Conservation (phyloP, 2,797 vertebrate species). For the Kryptopterus vitreolus region DNA sequence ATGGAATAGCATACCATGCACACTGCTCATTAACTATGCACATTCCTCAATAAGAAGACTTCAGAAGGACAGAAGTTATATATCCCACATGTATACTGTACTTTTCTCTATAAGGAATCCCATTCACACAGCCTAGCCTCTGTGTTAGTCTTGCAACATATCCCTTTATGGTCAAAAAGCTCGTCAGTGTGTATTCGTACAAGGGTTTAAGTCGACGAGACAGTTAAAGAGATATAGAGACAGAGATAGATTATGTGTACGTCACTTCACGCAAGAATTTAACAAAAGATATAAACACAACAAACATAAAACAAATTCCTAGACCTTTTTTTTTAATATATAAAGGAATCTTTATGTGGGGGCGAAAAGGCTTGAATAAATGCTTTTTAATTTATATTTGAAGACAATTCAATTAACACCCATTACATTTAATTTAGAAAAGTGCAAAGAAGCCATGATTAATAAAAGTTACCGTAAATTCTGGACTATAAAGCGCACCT, state of each 20-base stretch:
- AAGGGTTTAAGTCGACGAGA: background rate
- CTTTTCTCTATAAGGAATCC: slow-evolving; percentile 51
- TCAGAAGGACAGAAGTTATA: background rate
- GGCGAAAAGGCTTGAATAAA: slow-evolving; percentile 2
- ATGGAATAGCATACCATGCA: background rate
- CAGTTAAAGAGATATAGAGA: background rate
- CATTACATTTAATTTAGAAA: background rate
- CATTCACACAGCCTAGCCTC: slow-evolving; percentile 38
- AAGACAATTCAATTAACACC: background rate
- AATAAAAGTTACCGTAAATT: too few species aligned
- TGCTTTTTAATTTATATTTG: background rate
- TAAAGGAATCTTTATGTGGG: background rate
- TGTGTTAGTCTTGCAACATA: slow-evolving; percentile 47
- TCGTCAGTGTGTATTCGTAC: slow-evolving; percentile 24
- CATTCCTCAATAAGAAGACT: too few species aligned
- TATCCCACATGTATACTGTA: background rate
- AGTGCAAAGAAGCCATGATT: background rate
- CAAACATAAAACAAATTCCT: background rate
- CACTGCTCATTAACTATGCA: too few species aligned
- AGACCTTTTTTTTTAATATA: too few species aligned
- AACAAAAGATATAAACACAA: background rate
- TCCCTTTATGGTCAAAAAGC: slow-evolving; percentile 76
- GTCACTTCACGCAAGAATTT: background rate
- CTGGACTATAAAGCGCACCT: too few species aligned
- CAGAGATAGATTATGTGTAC: background rate